Conservation (phyloP, 2,797 vertebrate genomes). For the Steatocranus sp. region DNA sequence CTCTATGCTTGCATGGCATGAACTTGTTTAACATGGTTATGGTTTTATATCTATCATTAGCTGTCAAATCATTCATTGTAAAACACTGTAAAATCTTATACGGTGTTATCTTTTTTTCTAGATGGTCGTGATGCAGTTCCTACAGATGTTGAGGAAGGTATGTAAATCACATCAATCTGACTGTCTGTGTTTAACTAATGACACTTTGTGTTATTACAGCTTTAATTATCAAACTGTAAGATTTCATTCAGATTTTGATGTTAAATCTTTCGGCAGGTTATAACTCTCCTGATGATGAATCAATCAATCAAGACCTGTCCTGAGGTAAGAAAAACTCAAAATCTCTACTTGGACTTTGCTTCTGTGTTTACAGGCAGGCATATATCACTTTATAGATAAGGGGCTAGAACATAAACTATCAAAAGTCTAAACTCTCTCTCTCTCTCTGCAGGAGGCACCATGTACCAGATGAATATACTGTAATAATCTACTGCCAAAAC, state of each 20-base stretch:
- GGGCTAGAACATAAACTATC: neutral
- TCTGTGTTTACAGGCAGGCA: fast-evolving
- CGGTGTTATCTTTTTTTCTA: neutral
- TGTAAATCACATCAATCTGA: fast-evolving
- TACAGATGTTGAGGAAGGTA: fast-evolving
- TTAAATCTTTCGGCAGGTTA: neutral
- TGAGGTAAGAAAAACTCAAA: neutral
- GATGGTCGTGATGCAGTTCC: fast-evolving
- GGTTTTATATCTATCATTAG: neutral
- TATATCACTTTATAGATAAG: neutral
- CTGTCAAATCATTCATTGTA: fast-evolving
- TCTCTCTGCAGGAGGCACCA: neutral
- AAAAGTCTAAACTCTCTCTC: neutral
- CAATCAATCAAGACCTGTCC: fast-evolving
- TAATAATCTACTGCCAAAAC: neutral
- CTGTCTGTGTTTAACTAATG: fast-evolving
- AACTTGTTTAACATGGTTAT: neutral
- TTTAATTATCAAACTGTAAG: fast-evolving
- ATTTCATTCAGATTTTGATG: neutral
- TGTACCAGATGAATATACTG: fast-evolving
- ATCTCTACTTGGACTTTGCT: neutral
- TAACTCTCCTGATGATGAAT: fast-evolving
- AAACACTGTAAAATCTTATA: fast-evolving
- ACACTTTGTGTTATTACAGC: fast-evolving
- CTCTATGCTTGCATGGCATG: neutral